A percentile compares a stretch with the other conserved stretches of the same genome.
These are phyloP conservation scores for Cydia pomonella DNA, from an alignment of 1,140 invertebrate genomes.

Conservation along the genomic window DNA sequence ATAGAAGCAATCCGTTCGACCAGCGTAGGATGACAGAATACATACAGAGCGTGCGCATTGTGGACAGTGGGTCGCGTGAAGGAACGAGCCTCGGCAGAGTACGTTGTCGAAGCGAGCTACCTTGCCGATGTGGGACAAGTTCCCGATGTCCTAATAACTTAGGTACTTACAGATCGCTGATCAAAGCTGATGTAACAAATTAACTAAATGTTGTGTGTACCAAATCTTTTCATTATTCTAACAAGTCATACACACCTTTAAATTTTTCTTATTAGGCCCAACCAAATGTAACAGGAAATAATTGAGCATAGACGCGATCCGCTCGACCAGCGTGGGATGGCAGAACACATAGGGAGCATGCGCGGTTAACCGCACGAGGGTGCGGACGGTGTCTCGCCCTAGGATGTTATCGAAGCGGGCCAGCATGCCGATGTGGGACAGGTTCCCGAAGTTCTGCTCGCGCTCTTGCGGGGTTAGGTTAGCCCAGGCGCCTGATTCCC, in stretches of 20 bases:
- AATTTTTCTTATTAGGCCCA: conserved; percentile 92
- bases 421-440: conserved; percentile 90
- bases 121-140: too few relatives aligned
- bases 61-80: too few relatives aligned
- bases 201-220: background rate
- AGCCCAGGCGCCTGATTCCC: conserved; percentile 90
- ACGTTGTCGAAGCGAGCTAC: too few relatives aligned
- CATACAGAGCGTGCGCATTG: too few relatives aligned
- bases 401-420: conserved; percentile 97
- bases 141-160: too few relatives aligned
- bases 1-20: too few relatives aligned
- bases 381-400: conserved; percentile 92
- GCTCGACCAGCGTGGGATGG: conserved; percentile 94
- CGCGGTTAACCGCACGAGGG: conserved; percentile 90
- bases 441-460: conserved; percentile 87
- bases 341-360: conserved; percentile 94
- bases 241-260: conserved; percentile 84
- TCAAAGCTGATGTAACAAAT: too few relatives aligned
- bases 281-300: conserved; percentile 96
- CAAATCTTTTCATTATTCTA: background rate
- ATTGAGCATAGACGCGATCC: conserved; percentile 96
- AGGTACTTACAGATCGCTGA: too few relatives aligned
- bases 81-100: too few relatives aligned
- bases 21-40: too few relatives aligned
- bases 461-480: conserved; percentile 86